Evolutionary conservation across 2,113 vertebrate genomes (phyloP).

Genomic region (Salvelinus alpinus): DNA sequence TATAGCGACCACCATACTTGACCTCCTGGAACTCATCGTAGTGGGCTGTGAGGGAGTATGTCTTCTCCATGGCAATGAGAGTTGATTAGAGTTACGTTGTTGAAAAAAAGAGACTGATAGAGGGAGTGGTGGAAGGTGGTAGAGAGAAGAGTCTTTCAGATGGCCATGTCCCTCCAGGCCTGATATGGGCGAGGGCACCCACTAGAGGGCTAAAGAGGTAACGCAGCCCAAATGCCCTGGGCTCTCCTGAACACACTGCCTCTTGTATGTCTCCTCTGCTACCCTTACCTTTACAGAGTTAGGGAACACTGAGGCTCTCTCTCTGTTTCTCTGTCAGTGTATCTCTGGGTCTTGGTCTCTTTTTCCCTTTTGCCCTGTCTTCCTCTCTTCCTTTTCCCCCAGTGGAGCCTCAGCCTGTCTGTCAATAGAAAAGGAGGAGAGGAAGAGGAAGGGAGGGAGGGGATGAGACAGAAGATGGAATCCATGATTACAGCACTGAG

Average conservation of each 20-base stretch:
- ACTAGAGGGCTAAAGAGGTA: slow-evolving; percentile 19
- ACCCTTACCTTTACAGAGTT: slow-evolving; percentile 42
- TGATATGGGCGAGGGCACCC: too few species aligned
- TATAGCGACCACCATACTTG: slow-evolving; percentile 87
- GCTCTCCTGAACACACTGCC: not conserved
- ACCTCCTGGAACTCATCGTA: slow-evolving; percentile 98
- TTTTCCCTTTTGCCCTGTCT: slow-evolving; percentile 37
- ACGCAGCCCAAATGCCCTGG: not conserved
- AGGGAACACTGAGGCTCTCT: slow-evolving; percentile 6
- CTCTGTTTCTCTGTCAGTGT: slow-evolving; percentile 26
- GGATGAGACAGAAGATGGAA: slow-evolving; percentile 34
- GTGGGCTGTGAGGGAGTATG: slow-evolving; percentile 91
- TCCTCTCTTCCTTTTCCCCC: slow-evolving; percentile 1
- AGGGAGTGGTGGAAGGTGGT: not conserved
- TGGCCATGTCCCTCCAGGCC: not conserved
- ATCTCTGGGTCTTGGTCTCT: slow-evolving; percentile 38
- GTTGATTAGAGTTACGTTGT: slow-evolving; percentile 5
- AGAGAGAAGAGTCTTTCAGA: slow-evolving; percentile 32
- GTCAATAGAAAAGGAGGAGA: slow-evolving; percentile 8
- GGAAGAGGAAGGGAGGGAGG: slow-evolving; percentile 18
- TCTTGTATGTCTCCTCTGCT: slow-evolving; percentile 13
- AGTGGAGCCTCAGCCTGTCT: slow-evolving; percentile 44
- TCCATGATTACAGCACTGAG: slow-evolving; percentile 38
- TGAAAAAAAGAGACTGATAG: not conserved
- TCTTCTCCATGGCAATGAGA: slow-evolving; percentile 84